These are phyloP conservation scores for Octomys mimax DNA, from an alignment of 2,797 vertebrate species.

Conservation along the genomic window DNA sequence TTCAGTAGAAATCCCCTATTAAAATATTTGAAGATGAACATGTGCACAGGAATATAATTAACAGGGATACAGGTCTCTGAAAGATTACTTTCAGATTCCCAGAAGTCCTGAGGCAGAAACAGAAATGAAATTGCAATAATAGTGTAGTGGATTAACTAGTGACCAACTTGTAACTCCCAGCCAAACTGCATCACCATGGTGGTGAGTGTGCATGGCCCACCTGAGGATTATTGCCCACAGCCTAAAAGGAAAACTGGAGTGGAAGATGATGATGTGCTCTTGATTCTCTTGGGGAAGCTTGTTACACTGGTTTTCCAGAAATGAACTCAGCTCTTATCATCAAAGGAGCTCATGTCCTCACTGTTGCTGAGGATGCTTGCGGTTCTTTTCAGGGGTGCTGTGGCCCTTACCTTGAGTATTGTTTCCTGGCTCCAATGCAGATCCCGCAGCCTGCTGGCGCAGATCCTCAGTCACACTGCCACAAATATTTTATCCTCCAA, in stretches of 20 bases:
- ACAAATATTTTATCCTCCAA: neutral
- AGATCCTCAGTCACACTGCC: neutral
- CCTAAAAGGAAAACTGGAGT: neutral
- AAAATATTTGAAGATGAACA: neutral
- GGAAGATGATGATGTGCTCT: neutral
- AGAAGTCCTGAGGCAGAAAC: neutral
- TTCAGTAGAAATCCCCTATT: neutral
- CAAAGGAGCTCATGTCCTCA: neutral
- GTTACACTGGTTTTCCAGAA: neutral
- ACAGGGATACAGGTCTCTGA: neutral
- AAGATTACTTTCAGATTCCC: neutral
- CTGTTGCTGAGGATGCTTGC: neutral
- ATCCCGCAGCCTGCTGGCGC: neutral
- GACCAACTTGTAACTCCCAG: neutral
- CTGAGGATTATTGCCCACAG: neutral
- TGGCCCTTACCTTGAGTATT: neutral
- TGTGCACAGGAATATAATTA: neutral
- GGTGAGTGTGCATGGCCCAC: neutral
- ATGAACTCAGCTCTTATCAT: neutral
- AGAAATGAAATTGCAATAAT: slow-evolving; percentile 27
- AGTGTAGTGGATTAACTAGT: neutral
- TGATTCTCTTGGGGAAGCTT: neutral
- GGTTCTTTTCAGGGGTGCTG: neutral
- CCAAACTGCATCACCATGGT: neutral
- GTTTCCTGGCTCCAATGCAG: neutral